These are phyloP conservation scores for Geopemphigus sp. DNA, from an alignment of 1,140 invertebrate species.

Conservation along the genomic window DNA sequence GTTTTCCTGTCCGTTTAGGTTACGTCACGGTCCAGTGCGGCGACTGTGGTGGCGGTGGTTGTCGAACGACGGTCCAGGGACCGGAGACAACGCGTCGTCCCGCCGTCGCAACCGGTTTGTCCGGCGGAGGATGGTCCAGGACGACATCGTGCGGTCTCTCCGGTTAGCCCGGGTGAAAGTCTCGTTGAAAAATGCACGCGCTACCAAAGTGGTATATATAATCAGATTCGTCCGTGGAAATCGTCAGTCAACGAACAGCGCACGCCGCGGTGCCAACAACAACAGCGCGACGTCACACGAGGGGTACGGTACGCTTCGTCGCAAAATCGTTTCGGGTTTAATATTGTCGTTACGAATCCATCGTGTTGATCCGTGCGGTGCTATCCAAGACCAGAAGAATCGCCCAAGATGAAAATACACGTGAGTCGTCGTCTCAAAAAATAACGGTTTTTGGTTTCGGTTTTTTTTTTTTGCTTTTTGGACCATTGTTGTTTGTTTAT, in stretches of 20 bases:
- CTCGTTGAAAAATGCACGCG: conserved; percentile 5
- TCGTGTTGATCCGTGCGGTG: not conserved
- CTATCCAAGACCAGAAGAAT: not conserved
- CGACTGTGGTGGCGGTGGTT: too few species aligned
- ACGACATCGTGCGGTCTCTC: not conserved
- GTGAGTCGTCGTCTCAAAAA: too few species aligned
- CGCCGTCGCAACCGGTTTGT: conserved; percentile 6
- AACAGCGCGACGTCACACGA: too few species aligned
- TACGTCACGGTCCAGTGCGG: not conserved
- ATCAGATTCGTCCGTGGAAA: conserved; percentile 11
- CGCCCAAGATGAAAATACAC: conserved; percentile 19
- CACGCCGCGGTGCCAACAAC: not conserved
- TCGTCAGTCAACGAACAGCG: conserved; percentile 18
- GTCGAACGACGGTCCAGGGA: too few species aligned
- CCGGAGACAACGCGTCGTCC: not conserved
- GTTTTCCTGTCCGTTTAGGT: not conserved
- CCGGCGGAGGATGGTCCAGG: not conserved
- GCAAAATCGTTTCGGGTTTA: not conserved
- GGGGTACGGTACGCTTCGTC: not conserved
- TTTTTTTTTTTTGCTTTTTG: too few species aligned
- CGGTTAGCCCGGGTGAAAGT: conserved; percentile 24
- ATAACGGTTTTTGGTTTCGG: too few species aligned
- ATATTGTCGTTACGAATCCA: not conserved
- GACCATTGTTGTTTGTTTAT: not conserved
- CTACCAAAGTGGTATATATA: conserved; percentile 23